A percentile compares a stretch with the other conserved stretches of the same genome.
Evolutionary conservation across 2,797 vertebrate genomes (phyloP).

Genomic region (Phalloptychus januarius): DNA sequence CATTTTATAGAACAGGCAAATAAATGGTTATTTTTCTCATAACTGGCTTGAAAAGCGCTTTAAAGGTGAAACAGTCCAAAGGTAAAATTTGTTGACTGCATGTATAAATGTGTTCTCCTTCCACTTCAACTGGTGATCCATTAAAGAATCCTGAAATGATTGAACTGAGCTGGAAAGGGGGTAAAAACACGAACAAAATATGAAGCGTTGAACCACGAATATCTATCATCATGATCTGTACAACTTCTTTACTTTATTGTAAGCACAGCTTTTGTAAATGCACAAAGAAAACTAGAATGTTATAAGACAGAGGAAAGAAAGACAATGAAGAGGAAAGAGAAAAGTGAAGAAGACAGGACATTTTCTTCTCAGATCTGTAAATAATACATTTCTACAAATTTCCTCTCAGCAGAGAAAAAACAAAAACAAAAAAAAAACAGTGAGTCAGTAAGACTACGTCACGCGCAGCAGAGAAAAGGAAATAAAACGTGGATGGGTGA

Average conservation of each 20-base stretch:
- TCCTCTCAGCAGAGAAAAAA: slow-evolving; percentile 75
- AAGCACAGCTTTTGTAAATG: slow-evolving; percentile 98
- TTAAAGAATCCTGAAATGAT: not conserved
- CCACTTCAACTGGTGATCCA: not conserved
- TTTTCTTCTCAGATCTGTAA: slow-evolving; percentile 82
- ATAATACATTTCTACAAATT: slow-evolving; percentile 92
- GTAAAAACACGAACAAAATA: not conserved
- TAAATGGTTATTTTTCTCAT: not conserved
- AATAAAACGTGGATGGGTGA: slow-evolving; percentile 60
- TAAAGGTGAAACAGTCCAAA: not conserved
- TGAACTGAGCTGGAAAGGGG: not conserved
- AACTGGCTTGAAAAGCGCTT: not conserved
- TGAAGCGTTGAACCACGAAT: not conserved
- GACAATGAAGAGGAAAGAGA: slow-evolving; percentile 72
- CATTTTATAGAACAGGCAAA: not conserved
- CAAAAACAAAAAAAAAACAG: slow-evolving; percentile 52
- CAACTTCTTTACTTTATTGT: slow-evolving; percentile 93
- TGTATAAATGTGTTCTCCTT: not conserved
- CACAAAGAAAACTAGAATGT: slow-evolving; percentile 90
- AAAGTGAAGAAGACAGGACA: slow-evolving; percentile 73
- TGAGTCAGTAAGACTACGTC: slow-evolving; percentile 66
- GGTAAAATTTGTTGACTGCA: not conserved
- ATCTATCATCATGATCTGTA: slow-evolving; percentile 84
- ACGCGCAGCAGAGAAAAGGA: slow-evolving; percentile 57
- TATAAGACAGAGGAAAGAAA: slow-evolving; percentile 78